Conservation (phyloP, 2,797 vertebrate species). For the Oreochromis mossambicus region DNA sequence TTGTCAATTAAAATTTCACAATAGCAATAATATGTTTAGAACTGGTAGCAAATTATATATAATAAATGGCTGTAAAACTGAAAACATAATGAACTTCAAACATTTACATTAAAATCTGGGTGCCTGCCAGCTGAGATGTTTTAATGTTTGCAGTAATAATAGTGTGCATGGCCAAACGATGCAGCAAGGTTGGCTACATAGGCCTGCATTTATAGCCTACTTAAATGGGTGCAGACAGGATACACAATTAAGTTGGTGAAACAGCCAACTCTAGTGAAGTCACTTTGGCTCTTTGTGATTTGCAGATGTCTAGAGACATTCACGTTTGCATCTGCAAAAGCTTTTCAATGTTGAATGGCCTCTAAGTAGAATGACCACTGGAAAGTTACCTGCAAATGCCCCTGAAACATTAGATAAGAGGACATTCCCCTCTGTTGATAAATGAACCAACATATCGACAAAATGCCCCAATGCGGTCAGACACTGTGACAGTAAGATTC, state of each 20-base stretch:
- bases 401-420: neutral
- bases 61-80: neutral
- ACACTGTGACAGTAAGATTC: neutral
- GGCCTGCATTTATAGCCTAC: neutral
- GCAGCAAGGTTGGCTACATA: neutral
- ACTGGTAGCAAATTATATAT: neutral
- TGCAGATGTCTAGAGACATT: neutral
- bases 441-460: neutral
- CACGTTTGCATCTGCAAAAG: neutral
- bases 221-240: neutral
- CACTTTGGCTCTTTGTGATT: neutral
- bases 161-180: neutral
- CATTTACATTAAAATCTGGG: neutral
- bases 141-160: neutral
- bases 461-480: neutral
- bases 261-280: neutral
- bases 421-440: neutral
- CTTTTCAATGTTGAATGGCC: neutral
- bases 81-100: neutral
- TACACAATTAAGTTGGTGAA: neutral
- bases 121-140: neutral
- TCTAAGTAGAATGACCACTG: neutral
- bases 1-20: neutral
- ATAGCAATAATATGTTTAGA: neutral
- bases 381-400: conserved; percentile 20